These are phyloP conservation scores for Podiceps cristatus DNA, from an alignment of 2,113 vertebrate genomes.

Conservation along the genomic window DNA sequence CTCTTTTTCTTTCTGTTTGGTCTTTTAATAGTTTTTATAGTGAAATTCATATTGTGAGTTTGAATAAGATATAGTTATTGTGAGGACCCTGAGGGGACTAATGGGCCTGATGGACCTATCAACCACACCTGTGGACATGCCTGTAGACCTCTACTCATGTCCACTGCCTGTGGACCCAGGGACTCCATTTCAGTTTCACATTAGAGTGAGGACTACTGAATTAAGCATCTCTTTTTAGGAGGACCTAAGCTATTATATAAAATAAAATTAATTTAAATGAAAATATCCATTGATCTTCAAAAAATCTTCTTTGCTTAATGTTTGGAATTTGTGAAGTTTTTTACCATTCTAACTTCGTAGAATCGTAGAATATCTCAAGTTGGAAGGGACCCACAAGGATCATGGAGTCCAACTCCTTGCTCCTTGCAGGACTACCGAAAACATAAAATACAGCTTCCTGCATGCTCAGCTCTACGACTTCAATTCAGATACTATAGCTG, in stretches of 20 bases:
- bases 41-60: neutral
- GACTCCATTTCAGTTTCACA: neutral
- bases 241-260: neutral
- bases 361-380: neutral
- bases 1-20: neutral
- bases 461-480: neutral
- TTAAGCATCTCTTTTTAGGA: neutral
- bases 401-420: neutral
- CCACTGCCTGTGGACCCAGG: neutral
- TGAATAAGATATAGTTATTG: neutral
- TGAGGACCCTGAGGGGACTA: neutral
- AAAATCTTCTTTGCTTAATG: neutral
- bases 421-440: neutral
- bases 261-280: neutral
- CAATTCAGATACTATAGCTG: neutral
- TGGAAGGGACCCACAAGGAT: neutral
- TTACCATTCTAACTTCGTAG: neutral
- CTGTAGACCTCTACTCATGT: neutral
- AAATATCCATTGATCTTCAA: neutral
- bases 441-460: neutral
- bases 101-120: neutral
- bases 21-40: neutral
- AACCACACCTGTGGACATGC: neutral
- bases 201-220: neutral
- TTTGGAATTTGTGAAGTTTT: neutral